Evolutionary conservation across 2,888 invertebrate species (phyloP).

Genomic region (Nezara viridula): DNA sequence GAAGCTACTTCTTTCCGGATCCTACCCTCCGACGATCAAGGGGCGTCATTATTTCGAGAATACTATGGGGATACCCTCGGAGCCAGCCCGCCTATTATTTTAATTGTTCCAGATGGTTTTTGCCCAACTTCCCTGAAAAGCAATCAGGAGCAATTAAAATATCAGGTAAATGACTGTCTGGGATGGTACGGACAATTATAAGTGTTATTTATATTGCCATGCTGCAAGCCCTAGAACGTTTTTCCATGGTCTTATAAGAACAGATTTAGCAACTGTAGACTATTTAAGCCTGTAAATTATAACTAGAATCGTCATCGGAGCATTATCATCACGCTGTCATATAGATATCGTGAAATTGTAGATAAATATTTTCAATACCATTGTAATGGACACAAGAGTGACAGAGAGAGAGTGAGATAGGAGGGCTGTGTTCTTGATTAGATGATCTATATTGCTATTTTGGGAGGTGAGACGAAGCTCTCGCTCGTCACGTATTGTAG

Average conservation of each 20-base stretch:
- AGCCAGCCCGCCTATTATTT: slow-evolving; percentile 9
- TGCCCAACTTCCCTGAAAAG: neutral
- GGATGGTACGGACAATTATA: neutral
- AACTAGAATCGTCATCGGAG: no score
- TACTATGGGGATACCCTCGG: neutral
- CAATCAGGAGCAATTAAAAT: slow-evolving; percentile 7
- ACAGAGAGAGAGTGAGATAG: no score
- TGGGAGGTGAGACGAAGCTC: no score
- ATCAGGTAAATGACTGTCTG: neutral
- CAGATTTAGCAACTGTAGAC: neutral
- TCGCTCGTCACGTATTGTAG: no score
- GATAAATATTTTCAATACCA: no score
- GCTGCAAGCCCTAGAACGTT: neutral
- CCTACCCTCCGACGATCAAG: neutral
- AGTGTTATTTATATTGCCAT: neutral
- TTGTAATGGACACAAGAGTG: no score
- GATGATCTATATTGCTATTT: no score
- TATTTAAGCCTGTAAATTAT: no score
- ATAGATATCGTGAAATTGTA: no score
- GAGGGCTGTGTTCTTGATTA: no score
- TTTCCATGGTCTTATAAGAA: neutral
- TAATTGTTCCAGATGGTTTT: neutral
- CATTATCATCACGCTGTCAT: no score
- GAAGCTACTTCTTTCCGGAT: slow-evolving; percentile 3
- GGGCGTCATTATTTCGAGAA: neutral